Conservation (phyloP, 2,113 vertebrate species). For the Spermophilus dauricus region DNA sequence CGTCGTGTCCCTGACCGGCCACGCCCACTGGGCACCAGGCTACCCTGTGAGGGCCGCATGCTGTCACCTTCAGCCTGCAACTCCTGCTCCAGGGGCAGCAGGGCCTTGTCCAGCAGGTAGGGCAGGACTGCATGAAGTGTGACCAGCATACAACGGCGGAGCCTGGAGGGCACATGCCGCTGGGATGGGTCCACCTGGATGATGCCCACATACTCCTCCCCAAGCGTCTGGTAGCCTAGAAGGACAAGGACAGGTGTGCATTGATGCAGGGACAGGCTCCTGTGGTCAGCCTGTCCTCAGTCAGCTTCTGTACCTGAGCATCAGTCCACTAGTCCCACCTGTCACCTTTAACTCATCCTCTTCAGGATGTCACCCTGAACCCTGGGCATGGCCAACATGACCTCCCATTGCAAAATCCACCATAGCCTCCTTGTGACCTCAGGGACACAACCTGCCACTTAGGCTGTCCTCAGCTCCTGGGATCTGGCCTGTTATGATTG, state of each 20-base stretch:
- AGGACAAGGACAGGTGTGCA: not conserved
- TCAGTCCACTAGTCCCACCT: not conserved
- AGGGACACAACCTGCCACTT: not conserved
- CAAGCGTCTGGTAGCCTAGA: slow-evolving; percentile 96
- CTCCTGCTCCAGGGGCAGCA: slow-evolving; percentile 93
- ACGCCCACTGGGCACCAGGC: slow-evolving; percentile 67
- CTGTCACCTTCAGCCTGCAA: slow-evolving; percentile 85
- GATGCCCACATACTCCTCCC: slow-evolving; percentile 96
- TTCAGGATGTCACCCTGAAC: not conserved
- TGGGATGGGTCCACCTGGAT: slow-evolving; percentile 94
- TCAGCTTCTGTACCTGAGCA: too few relatives aligned
- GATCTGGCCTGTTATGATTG: not conserved
- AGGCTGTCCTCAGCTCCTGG: not conserved
- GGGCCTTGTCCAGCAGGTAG: slow-evolving; percentile 93
- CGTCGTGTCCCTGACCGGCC: slow-evolving; percentile 79
- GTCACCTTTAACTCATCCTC: not conserved
- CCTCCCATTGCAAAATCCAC: not conserved
- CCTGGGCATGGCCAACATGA: not conserved
- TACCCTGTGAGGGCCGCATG: slow-evolving; percentile 22
- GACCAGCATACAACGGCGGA: slow-evolving; percentile 87
- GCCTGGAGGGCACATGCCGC: slow-evolving; percentile 89
- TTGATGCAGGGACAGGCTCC: fast-evolving
- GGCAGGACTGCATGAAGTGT: slow-evolving; percentile 90
- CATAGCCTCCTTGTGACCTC: not conserved
- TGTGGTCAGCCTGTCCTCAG: not conserved